phyloP scores from a whole-genome alignment of 2,888 invertebrate species.

The Eupithecia subfuscata region DNA sequence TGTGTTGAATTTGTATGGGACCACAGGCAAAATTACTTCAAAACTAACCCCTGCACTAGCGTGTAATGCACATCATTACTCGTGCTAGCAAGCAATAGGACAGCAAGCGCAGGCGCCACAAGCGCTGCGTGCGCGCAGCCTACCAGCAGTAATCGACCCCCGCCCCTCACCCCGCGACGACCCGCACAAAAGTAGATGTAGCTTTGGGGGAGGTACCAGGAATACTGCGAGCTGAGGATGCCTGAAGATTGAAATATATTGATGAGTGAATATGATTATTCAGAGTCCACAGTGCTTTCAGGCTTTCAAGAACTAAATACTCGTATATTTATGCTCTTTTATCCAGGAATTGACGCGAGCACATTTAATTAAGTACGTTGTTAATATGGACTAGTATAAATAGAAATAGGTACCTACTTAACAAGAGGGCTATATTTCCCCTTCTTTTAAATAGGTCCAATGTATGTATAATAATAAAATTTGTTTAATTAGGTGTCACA shows the following conservation, averaged over 20 bases:
- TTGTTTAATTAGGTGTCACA: not conserved
- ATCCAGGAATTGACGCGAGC: not conserved
- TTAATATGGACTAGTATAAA: not conserved
- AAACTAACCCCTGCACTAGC: slow-evolving; percentile 39
- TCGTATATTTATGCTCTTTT: not conserved
- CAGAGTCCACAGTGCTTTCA: not conserved
- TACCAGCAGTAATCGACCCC: slow-evolving; percentile 33
- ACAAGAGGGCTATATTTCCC: too few species aligned
- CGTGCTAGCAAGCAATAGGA: slow-evolving; percentile 30
- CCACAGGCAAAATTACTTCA: not conserved
- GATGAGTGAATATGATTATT: not conserved
- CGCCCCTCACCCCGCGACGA: slow-evolving; percentile 36
- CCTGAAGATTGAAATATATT: slow-evolving; percentile 47
- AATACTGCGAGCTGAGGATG: slow-evolving; percentile 56
- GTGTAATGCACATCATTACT: slow-evolving; percentile 19
- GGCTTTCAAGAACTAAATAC: not conserved
- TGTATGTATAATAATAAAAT: not conserved
- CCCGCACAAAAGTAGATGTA: slow-evolving; percentile 61
- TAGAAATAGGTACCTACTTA: not conserved
- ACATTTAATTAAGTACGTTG: not conserved
- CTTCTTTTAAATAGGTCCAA: too few species aligned
- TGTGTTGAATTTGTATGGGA: not conserved
- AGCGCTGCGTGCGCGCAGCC: slow-evolving; percentile 49
- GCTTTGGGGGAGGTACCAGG: slow-evolving; percentile 52
- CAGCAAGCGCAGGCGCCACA: slow-evolving; percentile 53